phyloP scores from a whole-genome alignment of 2,113 vertebrate species.

The Phycodurus eques region DNA sequence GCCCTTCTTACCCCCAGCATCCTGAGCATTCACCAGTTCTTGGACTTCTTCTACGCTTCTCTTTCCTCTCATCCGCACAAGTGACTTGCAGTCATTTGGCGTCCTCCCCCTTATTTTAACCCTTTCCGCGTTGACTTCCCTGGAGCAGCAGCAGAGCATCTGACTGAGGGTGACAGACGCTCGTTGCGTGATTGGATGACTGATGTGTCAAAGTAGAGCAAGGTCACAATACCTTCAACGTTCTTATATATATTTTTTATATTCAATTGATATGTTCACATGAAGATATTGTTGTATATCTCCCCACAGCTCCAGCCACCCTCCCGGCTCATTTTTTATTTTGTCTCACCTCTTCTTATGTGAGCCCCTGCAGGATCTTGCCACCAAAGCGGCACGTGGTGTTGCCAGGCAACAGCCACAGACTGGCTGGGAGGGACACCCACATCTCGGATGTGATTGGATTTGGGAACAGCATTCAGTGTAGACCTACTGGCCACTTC shows the following conservation, averaged over 20 bases:
- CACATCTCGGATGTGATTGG: slow-evolving; percentile 42
- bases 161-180: slow-evolving; percentile 40
- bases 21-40: neutral
- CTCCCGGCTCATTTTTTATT: neutral
- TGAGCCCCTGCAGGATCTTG: slow-evolving; percentile 39
- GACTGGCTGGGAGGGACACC: slow-evolving; percentile 15
- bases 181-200: slow-evolving; percentile 19
- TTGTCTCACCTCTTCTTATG: neutral
- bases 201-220: slow-evolving; percentile 4
- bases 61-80: slow-evolving; percentile 20
- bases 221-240: slow-evolving; percentile 12
- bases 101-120: slow-evolving; percentile 58
- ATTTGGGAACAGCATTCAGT: slow-evolving; percentile 12
- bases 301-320: slow-evolving; percentile 9
- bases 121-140: slow-evolving; percentile 22
- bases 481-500: neutral
- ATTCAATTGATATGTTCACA: neutral
- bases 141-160: slow-evolving; percentile 24
- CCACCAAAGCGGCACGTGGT: slow-evolving; percentile 31
- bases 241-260: neutral
- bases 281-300: neutral
- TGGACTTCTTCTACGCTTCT: slow-evolving; percentile 17
- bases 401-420: slow-evolving; percentile 62
- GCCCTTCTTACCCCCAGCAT: slow-evolving; percentile 16
- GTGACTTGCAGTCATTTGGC: slow-evolving; percentile 43